These are phyloP conservation scores for Cyclophora punctaria DNA, from an alignment of 2,888 invertebrate species.

Conservation along the genomic window DNA sequence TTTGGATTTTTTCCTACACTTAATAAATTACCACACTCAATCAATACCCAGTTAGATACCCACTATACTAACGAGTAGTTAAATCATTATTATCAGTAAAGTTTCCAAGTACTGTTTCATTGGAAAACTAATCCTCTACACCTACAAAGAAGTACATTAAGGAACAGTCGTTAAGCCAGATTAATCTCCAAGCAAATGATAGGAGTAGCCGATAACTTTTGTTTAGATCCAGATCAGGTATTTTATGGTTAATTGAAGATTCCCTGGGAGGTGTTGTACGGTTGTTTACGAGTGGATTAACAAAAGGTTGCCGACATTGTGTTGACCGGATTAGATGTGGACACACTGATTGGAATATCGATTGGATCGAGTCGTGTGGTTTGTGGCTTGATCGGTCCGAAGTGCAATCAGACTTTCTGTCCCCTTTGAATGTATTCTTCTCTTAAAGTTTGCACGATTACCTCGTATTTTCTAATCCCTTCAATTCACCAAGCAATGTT, in stretches of 20 bases:
- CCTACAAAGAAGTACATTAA: conserved; percentile 2
- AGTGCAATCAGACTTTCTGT: not conserved
- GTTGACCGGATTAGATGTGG: conserved; percentile 19
- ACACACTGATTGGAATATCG: conserved; percentile 29
- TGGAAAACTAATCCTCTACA: not conserved
- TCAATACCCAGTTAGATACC: too few relatives aligned
- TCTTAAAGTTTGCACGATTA: too few relatives aligned
- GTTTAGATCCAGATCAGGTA: conserved; percentile 1
- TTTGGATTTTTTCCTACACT: too few relatives aligned
- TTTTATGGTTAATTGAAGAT: conserved; percentile 6
- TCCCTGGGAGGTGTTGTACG: conserved; percentile 15
- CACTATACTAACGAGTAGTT: too few relatives aligned
- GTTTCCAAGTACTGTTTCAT: too few relatives aligned
- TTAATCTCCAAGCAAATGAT: conserved; percentile 7
- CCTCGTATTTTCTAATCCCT: too few relatives aligned
- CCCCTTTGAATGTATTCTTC: too few relatives aligned
- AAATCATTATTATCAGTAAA: too few relatives aligned
- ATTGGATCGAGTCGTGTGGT: conserved; percentile 13
- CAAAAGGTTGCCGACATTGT: conserved; percentile 14
- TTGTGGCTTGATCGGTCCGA: conserved; percentile 1
- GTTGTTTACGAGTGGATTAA: conserved; percentile 21
- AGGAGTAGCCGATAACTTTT: not conserved
- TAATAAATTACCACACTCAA: too few relatives aligned
- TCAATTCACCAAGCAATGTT: too few relatives aligned
- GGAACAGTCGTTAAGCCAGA: conserved; percentile 1